A percentile compares a stretch with the other conserved stretches of the same genome.
These are phyloP conservation scores for Caenorhabditis briggsae DNA, from an alignment of 1,140 invertebrate species.

Conservation along the genomic window DNA sequence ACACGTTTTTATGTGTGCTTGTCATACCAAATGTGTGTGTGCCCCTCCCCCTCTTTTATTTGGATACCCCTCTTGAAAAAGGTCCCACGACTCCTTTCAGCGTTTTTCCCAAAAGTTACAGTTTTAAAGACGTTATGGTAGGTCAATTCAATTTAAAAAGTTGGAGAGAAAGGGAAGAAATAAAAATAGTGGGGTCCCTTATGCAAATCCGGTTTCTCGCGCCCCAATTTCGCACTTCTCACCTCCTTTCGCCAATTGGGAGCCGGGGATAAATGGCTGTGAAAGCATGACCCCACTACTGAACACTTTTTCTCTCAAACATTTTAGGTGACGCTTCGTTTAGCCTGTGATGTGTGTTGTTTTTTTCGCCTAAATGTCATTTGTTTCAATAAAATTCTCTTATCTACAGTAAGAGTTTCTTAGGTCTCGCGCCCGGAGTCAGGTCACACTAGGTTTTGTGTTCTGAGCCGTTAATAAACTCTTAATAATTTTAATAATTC, in stretches of 20 bases:
- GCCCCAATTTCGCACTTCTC: conserved; percentile 46
- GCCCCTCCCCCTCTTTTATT: not conserved
- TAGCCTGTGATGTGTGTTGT: not conserved
- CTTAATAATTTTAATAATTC: too few relatives aligned
- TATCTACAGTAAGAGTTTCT: not conserved
- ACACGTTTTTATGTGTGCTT: conserved; percentile 48
- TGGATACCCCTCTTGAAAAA: not conserved
- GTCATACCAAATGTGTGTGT: conserved; percentile 26
- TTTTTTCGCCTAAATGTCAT: not conserved
- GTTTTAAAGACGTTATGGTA: not conserved
- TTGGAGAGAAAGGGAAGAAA: not conserved
- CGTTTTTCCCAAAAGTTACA: not conserved
- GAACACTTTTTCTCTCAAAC: conserved; percentile 41
- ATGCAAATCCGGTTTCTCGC: conserved; percentile 43
- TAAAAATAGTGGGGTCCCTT: not conserved
- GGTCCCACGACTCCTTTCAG: not conserved
- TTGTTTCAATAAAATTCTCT: not conserved
- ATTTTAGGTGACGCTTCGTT: conserved; percentile 36
- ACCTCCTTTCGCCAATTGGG: not conserved
- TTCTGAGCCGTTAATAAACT: not conserved
- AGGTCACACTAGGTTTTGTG: not conserved
- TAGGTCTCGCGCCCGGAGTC: not conserved
- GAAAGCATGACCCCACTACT: conserved; percentile 46
- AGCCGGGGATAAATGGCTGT: conserved; percentile 51
- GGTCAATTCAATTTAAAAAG: conserved; percentile 50